Percentiles rank a stretch among this genome's conserved stretches.
phyloP scores from a whole-genome alignment of 2,797 vertebrate species.

The Phataginus tricuspis region DNA sequence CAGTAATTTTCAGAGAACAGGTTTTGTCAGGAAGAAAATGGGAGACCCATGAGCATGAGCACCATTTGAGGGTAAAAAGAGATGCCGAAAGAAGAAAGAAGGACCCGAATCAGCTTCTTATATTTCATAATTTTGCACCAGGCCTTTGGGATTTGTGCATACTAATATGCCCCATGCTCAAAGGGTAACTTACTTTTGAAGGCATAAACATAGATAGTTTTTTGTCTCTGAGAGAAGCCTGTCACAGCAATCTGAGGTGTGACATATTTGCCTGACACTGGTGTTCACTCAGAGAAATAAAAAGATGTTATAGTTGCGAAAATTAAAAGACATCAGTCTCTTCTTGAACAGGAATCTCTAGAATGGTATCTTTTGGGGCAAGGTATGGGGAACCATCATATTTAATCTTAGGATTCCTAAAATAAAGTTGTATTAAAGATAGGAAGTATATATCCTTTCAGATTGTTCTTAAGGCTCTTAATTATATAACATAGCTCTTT shows the following conservation, averaged over 20 bases:
- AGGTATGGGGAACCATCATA: neutral
- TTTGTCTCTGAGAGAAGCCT: conserved; percentile 1
- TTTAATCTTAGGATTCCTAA: neutral
- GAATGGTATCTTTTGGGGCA: neutral
- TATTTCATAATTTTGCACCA: neutral
- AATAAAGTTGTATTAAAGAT: neutral
- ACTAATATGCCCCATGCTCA: neutral
- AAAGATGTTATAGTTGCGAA: neutral
- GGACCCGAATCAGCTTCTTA: neutral
- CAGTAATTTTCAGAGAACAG: neutral
- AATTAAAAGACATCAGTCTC: neutral
- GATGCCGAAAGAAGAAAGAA: neutral
- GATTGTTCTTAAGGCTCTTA: neutral
- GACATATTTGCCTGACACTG: neutral
- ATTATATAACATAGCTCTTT: neutral
- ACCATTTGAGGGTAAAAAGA: neutral
- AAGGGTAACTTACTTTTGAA: neutral
- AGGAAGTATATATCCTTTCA: neutral
- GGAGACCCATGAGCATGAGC: neutral
- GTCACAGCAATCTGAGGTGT: neutral
- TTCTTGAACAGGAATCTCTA: neutral
- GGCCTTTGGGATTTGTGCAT: neutral
- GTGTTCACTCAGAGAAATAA: neutral
- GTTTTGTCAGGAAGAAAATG: neutral
- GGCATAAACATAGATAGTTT: neutral